These are phyloP conservation scores for Callaeas wilsoni DNA, from an alignment of 2,113 vertebrate species.

Conservation along the genomic window DNA sequence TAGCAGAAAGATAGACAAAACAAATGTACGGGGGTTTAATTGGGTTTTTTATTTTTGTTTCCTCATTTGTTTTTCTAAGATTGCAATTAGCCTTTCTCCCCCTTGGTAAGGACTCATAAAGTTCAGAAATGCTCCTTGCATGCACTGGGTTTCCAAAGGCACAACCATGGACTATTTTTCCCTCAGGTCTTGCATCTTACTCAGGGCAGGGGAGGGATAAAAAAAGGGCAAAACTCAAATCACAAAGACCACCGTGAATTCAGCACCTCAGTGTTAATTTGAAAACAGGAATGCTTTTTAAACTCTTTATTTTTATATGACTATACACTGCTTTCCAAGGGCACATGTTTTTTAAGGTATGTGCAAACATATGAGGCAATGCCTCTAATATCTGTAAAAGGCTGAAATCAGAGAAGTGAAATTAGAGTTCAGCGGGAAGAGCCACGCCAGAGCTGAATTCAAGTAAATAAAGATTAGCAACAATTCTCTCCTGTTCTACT, in stretches of 20 bases:
- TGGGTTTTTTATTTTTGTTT: not conserved
- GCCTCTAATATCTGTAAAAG: not conserved
- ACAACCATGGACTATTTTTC: not conserved
- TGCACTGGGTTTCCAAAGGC: not conserved
- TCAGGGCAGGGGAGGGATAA: not conserved
- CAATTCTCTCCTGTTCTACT: not conserved
- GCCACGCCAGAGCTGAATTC: not conserved
- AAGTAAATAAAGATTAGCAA: not conserved
- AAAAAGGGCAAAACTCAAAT: not conserved
- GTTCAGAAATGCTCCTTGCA: not conserved
- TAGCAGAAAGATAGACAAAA: not conserved
- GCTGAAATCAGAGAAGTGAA: not conserved
- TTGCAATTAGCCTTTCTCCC: not conserved
- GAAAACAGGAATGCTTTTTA: slow-evolving; percentile 33
- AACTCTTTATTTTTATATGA: slow-evolving; percentile 12
- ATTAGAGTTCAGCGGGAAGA: not conserved
- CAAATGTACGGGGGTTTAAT: not conserved
- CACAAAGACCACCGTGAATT: slow-evolving; percentile 5
- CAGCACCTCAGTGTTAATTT: slow-evolving; percentile 32
- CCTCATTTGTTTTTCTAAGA: not conserved
- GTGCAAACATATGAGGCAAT: not conserved
- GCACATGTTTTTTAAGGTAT: not conserved
- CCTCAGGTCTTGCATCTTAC: slow-evolving; percentile 1
- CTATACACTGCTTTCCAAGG: not conserved
- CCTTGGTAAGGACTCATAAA: not conserved